Base-by-base conservation (phyloP, 2,113 vertebrate genomes). In the Semicossyphus pulcher region DNA sequence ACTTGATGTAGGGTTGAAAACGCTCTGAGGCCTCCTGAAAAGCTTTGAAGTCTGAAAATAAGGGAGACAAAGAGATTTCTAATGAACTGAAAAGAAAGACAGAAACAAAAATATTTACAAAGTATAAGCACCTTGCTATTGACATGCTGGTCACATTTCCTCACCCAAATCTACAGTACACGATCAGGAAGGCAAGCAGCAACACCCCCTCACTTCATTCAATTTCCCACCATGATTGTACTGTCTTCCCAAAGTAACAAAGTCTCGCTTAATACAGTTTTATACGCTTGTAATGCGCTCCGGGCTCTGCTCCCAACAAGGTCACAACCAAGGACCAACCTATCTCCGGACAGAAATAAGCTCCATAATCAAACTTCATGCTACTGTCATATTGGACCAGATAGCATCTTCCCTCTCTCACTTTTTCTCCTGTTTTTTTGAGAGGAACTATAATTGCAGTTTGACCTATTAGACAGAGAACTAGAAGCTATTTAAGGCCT, bases 1-100 rank as follows among this genome's bases (percentile, higher is more conserved):
- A 99, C 84, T 96, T 97, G 90, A 99, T 85, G 18, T 97, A 98
- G 0, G 98, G 97, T 67, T 99, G 98, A 83, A 98, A 99, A n/a
- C 95, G 95, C 78, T 97, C 96, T 0, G 97, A 97, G 0, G 98
- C 96, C 84, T 96, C 96, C 90, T 96, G 95, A 78, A 98, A 99
- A 18, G 96, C 95, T 84, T 95, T 96, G 84, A 94, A 99, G 89
- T 99, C 98, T 99, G 91, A 64, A 47, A 76, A 75, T 75, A 73
- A 39, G 52, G 31, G 25, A 71, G 28, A 41, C 3, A 79, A 56
- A 7, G 31, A 72, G 44, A 70, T 52, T 28, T 41, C 21, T 36
- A 45, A 21, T 51, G 7, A 18, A 10, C n/a, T 39, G 26, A 39
- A 20, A 39, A 10, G 6, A 20, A 51, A 41, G 32, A 11, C 10